Percentiles rank a stretch among this genome's conserved stretches.
Evolutionary conservation across 1,140 invertebrate genomes (phyloP).

Genomic region (Halyomorpha halys): DNA sequence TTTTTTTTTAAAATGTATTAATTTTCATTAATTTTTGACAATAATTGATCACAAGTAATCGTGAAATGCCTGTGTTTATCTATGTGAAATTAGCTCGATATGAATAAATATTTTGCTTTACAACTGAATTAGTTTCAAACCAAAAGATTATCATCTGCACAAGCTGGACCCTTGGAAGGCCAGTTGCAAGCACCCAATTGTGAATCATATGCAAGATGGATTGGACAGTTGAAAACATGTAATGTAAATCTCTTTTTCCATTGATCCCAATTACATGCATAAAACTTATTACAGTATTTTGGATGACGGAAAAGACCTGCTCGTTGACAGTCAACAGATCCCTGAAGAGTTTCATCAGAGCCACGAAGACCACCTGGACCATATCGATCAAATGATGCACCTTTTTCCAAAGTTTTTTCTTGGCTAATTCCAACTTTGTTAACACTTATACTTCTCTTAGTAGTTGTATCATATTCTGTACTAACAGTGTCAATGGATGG

Average conservation of each 20-base stretch:
- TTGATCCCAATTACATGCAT: slow-evolving; percentile 72
- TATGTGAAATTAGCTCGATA: background rate
- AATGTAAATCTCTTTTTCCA: slow-evolving; percentile 67
- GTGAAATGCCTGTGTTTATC: slow-evolving; percentile 5
- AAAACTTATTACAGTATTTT: slow-evolving; percentile 73
- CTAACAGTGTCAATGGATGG: background rate
- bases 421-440: background rate
- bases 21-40: background rate
- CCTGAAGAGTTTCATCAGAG: slow-evolving; percentile 45
- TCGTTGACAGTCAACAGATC: slow-evolving; percentile 56
- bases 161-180: slow-evolving; percentile 68
- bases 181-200: slow-evolving; percentile 68
- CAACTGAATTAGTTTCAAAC: slow-evolving; percentile 36
- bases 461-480: background rate
- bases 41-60: background rate
- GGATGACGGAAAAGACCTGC: slow-evolving; percentile 74
- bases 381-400: slow-evolving; percentile 41
- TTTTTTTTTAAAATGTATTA: background rate
- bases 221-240: slow-evolving; percentile 68
- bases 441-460: slow-evolving; percentile 2
- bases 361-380: slow-evolving; percentile 39
- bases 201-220: slow-evolving; percentile 67
- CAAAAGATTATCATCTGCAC: slow-evolving; percentile 56
- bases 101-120: background rate
- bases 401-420: slow-evolving; percentile 10